Percentiles rank a stretch among this genome's conserved stretches.
Evolutionary conservation across 2,113 vertebrate genomes (phyloP).

Genomic region (Trogon surrucura): DNA sequence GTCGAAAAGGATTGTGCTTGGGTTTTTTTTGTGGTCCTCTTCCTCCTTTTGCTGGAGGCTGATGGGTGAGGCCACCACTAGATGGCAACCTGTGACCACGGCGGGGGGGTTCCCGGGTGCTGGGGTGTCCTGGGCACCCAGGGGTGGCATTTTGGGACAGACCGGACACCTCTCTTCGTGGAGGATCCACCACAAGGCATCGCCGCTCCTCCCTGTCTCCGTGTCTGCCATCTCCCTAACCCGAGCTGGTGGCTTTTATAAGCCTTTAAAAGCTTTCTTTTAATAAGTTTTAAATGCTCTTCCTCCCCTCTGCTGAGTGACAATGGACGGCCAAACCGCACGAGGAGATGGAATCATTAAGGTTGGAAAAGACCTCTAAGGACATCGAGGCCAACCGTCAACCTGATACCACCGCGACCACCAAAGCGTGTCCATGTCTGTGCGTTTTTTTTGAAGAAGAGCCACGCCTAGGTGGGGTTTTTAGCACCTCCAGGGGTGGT

Average conservation of each 20-base stretch:
- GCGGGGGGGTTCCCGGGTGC: background rate
- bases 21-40: rapidly evolving
- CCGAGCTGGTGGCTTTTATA: rapidly evolving
- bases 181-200: background rate
- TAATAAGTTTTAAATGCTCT: background rate
- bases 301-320: too few species aligned
- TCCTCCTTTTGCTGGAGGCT: rapidly evolving
- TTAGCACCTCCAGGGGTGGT: background rate
- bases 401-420: too few species aligned
- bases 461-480: too few species aligned
- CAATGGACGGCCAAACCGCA: too few species aligned
- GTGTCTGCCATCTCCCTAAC: rapidly evolving
- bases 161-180: rapidly evolving
- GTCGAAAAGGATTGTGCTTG: too few species aligned
- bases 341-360: too few species aligned
- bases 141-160: background rate
- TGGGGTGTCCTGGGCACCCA: background rate
- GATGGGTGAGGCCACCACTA: background rate
- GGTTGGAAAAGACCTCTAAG: too few species aligned
- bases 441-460: too few species aligned
- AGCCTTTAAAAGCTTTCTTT: background rate
- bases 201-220: rapidly evolving
- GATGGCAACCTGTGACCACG: background rate
- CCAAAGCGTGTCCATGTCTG: too few species aligned
- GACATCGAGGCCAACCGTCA: too few species aligned